Evolutionary conservation across 2,888 invertebrate species (phyloP).

Genomic region (Andrena bucephala): DNA sequence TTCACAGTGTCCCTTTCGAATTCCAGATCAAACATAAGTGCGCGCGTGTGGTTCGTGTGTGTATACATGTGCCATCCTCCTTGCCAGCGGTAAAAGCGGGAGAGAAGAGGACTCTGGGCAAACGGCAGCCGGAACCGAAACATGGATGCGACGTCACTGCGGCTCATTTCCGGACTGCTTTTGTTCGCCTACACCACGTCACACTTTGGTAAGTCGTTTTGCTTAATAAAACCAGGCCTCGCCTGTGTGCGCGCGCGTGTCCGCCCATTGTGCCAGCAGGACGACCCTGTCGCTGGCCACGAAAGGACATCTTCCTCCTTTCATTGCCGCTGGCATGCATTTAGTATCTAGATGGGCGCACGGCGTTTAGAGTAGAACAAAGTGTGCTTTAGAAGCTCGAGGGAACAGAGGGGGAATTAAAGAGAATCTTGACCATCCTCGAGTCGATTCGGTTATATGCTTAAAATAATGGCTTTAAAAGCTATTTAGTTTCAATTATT

Average conservation of each 20-base stretch:
- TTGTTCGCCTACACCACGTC: constrained; percentile 77
- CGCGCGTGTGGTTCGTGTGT: constrained; percentile 76
- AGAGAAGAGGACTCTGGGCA: constrained; percentile 68
- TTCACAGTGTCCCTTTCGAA: constrained; percentile 69
- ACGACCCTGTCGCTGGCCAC: background rate
- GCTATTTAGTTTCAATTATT: background rate
- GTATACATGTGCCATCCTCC: constrained; percentile 70
- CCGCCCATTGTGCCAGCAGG: background rate
- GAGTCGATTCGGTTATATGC: background rate
- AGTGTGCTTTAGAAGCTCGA: background rate
- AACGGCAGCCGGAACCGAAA: constrained; percentile 65
- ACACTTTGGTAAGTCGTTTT: constrained; percentile 77
- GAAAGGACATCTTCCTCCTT: background rate
- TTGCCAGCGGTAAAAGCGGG: constrained; percentile 62
- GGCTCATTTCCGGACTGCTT: constrained; percentile 77
- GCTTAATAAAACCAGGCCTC: constrained; percentile 28
- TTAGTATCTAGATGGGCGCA: background rate
- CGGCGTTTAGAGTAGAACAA: too few species aligned
- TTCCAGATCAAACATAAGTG: constrained; percentile 81
- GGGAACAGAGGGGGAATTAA: constrained; percentile 3
- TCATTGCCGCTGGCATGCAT: background rate
- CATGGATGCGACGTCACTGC: constrained; percentile 78
- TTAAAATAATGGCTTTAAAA: background rate
- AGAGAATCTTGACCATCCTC: constrained; percentile 21
- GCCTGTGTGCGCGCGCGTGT: background rate